phyloP scores from a whole-genome alignment of 1,140 invertebrate species.

The Pristionchus pacificus region DNA sequence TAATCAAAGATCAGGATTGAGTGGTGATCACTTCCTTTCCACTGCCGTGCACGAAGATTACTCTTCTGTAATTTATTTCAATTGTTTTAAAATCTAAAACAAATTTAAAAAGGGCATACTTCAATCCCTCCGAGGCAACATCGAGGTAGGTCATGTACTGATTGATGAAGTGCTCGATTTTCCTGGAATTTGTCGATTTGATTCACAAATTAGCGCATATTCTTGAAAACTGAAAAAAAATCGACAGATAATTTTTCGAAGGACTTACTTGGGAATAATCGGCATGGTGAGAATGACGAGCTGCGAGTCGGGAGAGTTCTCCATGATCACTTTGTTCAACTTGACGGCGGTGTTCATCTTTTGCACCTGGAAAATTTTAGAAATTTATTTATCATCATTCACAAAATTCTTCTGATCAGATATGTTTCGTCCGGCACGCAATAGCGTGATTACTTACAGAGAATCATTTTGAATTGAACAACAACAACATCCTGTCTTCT shows the following conservation, averaged over 20 bases:
- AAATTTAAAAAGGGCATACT: constrained; percentile 57
- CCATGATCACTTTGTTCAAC: constrained; percentile 93
- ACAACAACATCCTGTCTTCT: constrained; percentile 36
- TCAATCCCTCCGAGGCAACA: constrained; percentile 91
- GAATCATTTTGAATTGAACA: constrained; percentile 16
- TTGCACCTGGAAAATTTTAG: constrained; percentile 31
- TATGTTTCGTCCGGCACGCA: too few relatives aligned
- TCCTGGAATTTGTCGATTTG: constrained; percentile 46
- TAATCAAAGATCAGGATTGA: constrained; percentile 78
- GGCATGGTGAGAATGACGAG: constrained; percentile 95
- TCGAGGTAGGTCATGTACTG: constrained; percentile 98
- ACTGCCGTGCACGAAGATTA: constrained; percentile 92
- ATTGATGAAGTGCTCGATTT: constrained; percentile 41
- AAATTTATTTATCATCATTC: constrained; percentile 22
- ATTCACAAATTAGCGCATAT: neutral
- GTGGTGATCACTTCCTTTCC: constrained; percentile 98
- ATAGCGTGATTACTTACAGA: too few relatives aligned
- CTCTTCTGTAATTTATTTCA: constrained; percentile 61
- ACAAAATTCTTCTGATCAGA: too few relatives aligned
- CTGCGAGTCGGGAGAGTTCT: constrained; percentile 92
- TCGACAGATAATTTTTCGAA: neutral
- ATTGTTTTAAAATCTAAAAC: neutral
- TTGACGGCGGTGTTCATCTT: constrained; percentile 97
- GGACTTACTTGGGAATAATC: constrained; percentile 71
- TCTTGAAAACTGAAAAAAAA: neutral